Base-by-base conservation (phyloP, 2,888 invertebrate genomes). In the Ptilodon capucinus region DNA sequence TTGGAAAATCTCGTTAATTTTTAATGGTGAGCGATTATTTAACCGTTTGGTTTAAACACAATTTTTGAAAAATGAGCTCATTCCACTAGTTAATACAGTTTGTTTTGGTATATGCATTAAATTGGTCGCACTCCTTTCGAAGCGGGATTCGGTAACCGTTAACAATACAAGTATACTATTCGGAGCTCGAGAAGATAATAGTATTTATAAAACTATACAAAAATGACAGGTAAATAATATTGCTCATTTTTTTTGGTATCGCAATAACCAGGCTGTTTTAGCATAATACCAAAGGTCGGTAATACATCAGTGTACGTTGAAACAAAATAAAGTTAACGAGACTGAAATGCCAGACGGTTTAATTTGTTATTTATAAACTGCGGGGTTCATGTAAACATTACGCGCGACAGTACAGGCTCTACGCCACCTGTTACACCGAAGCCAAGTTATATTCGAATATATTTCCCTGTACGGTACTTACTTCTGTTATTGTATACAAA, bases 301-400 rank as follows among this genome's bases (percentile, higher is more conserved):
- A 9, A n/a, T 7, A 30, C 6, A 35, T 7, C 16, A 25, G 16
- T 18, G 13, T 38, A 18, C 36, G 43, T 48, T 50, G 38, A 36
- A 48, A 44, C 42, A 46, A 30, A n/a, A 57, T 66, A 57, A 66
- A 61, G 51, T 57, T 44, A 58, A 64, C 44, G 55, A 48, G 35
- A 39, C 36, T 59, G 54, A 61, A 57, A 50, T 42, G 47, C 48
- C 48, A 51, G 45, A 52, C 44, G 50, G 42, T 57, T 62, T 46
- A 56, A 55, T 57, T 48, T 39, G 19, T 44, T 40, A 44, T 39
- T 46, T 53, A 46, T 49, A 54, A 55, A 53, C 5, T 42, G n/a
- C n/a, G 17, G 43, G 25, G 39, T 41, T 19, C 39, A 40, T 44
- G 42, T 46, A 54, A 30, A 23, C 44, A 43, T 32, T 39, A 47